These are phyloP conservation scores for Agrilus biguttatus DNA, from an alignment of 2,888 invertebrate species.

Conservation along the genomic window DNA sequence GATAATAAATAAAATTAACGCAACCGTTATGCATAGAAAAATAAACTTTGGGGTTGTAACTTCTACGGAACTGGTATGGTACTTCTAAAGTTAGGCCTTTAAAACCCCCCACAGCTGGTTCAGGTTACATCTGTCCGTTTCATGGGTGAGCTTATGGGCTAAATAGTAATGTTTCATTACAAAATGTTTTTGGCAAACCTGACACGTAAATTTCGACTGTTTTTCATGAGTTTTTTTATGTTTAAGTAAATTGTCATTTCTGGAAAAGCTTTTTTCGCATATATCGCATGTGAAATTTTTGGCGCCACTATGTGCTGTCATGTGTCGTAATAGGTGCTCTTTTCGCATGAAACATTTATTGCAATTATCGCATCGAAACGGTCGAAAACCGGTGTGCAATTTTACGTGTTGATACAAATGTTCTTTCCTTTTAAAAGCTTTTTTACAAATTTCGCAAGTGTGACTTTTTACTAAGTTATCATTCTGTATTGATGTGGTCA, in stretches of 20 bases:
- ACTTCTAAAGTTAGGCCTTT: constrained; percentile 8
- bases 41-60: not conserved
- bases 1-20: no score
- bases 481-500: not conserved
- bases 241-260: constrained; percentile 43
- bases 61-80: constrained; percentile 3
- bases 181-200: constrained; percentile 50
- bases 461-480: constrained; percentile 12
- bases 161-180: constrained; percentile 51
- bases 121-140: constrained; percentile 15
- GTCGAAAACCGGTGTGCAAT: constrained; percentile 49
- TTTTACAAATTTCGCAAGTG: constrained; percentile 43
- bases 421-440: constrained; percentile 52
- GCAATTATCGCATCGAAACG: constrained; percentile 50
- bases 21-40: no score
- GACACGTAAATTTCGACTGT: constrained; percentile 44
- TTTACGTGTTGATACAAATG: constrained; percentile 54
- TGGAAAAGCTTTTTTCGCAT: constrained; percentile 36
- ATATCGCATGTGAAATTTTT: constrained; percentile 50
- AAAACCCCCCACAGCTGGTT: constrained; percentile 14
- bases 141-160: constrained; percentile 44
- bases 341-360: constrained; percentile 53
- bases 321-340: constrained; percentile 51
- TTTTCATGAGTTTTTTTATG: constrained; percentile 44
- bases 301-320: constrained; percentile 51